Evolutionary conservation across 2,113 vertebrate species (phyloP).

Genomic region (Epinephelus moara): DNA sequence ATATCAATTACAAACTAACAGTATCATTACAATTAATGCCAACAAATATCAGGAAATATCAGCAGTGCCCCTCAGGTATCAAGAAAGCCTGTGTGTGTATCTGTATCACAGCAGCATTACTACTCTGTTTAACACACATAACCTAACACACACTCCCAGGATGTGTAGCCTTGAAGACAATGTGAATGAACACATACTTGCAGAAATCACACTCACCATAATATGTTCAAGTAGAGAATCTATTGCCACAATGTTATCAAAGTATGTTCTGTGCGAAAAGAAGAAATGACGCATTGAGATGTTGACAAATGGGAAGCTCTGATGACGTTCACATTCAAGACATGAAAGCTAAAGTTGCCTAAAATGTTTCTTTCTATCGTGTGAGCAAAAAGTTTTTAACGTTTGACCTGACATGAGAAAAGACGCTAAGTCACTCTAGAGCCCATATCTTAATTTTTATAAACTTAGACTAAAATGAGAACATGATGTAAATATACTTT

Average conservation of each 20-base stretch:
- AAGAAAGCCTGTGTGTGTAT: neutral
- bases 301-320: slow-evolving; percentile 75
- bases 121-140: slow-evolving; percentile 40
- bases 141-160: slow-evolving; percentile 55
- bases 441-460: neutral
- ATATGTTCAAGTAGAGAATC: slow-evolving; percentile 99
- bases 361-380: slow-evolving; percentile 17
- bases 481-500: neutral
- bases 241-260: slow-evolving; percentile 99
- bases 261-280: slow-evolving; percentile 94
- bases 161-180: slow-evolving; percentile 67
- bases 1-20: neutral
- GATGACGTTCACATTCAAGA: slow-evolving; percentile 74
- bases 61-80: neutral
- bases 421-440: slow-evolving; percentile 7
- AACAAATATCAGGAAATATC: slow-evolving; percentile 8
- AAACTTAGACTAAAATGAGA: slow-evolving; percentile 23
- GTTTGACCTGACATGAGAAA: slow-evolving; percentile 16
- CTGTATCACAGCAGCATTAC: slow-evolving; percentile 18
- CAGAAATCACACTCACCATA: slow-evolving; percentile 91
- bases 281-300: slow-evolving; percentile 75
- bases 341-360: slow-evolving; percentile 54
- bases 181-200: slow-evolving; percentile 67
- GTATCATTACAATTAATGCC: neutral
- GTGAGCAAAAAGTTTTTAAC: slow-evolving; percentile 34